Evolutionary conservation across 2,113 vertebrate genomes (phyloP).

Genomic region (Gambusia holbrooki): DNA sequence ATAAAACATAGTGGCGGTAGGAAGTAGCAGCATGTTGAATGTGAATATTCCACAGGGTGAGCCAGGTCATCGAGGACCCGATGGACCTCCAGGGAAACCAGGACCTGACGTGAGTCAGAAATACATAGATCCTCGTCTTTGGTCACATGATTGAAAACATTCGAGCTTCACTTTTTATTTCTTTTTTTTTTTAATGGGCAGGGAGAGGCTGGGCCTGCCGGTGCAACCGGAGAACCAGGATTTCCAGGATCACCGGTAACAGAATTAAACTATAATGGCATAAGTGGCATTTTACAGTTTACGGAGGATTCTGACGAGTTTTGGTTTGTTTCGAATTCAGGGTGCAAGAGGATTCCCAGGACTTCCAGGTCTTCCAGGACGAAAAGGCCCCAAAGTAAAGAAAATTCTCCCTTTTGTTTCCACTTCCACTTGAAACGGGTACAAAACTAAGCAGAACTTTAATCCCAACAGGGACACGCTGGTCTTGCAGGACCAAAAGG

Average conservation of each 20-base stretch:
- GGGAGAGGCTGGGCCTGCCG: slow-evolving; percentile 90
- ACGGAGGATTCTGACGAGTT: background rate
- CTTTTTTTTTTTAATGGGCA: slow-evolving; percentile 45
- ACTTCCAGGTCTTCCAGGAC: slow-evolving; percentile 90
- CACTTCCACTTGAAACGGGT: background rate
- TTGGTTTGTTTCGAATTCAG: slow-evolving; percentile 19
- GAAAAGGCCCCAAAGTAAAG: slow-evolving; percentile 90
- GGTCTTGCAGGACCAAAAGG: slow-evolving; percentile 87
- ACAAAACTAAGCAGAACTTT: background rate
- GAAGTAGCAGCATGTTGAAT: background rate
- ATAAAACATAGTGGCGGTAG: too few species aligned
- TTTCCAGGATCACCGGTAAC: slow-evolving; percentile 90
- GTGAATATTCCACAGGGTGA: slow-evolving; percentile 80
- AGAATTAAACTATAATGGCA: background rate
- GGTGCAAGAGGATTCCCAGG: slow-evolving; percentile 94
- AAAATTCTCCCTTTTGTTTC: background rate
- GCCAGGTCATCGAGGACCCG: slow-evolving; percentile 88
- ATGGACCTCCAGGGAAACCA: slow-evolving; percentile 90
- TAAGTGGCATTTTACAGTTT: background rate
- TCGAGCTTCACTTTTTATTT: background rate
- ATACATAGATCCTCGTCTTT: background rate
- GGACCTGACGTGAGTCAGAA: slow-evolving; percentile 89
- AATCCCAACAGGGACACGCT: slow-evolving; percentile 82
- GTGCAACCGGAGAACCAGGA: slow-evolving; percentile 88
- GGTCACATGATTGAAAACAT: background rate